Percentiles rank a stretch among this genome's conserved stretches.
Conservation (phyloP, 2,888 invertebrate genomes). For the Conops quadrifasciatus region DNA sequence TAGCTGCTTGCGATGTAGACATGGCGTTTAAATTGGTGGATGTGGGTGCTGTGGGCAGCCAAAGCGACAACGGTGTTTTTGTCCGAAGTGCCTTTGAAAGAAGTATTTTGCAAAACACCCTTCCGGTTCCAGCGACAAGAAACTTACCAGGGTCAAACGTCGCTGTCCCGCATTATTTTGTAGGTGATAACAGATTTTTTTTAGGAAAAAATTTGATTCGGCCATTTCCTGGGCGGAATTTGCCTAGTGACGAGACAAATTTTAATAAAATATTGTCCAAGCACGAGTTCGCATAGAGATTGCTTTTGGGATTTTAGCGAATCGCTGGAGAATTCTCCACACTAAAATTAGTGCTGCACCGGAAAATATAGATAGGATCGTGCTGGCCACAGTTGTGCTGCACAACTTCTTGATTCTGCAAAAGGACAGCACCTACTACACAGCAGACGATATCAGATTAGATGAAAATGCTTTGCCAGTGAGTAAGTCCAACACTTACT, state of each 20-base stretch:
- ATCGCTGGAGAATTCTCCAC: background rate
- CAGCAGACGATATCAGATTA: background rate
- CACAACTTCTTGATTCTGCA: background rate
- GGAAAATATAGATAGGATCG: background rate
- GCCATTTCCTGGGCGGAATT: background rate
- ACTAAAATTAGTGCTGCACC: background rate
- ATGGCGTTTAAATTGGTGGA: conserved; percentile 18
- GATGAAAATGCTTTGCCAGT: no score
- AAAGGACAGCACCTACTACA: background rate
- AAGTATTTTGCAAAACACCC: background rate
- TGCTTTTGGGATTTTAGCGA: background rate
- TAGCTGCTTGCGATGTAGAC: conserved; percentile 3
- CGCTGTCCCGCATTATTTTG: no score
- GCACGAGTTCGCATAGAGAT: conserved; percentile 2
- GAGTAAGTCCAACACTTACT: no score
- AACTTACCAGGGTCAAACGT: background rate
- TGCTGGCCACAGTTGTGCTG: background rate
- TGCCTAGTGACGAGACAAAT: background rate
- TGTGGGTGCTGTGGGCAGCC: conserved; percentile 24
- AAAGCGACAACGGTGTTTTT: conserved; percentile 30
- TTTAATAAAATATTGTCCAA: conserved; percentile 9
- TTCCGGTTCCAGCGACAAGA: background rate
- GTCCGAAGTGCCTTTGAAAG: conserved; percentile 13
- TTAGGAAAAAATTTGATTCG: background rate
- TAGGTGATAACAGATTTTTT: background rate